Conservation (phyloP, 2,797 vertebrate species). For the Rachycentron canadum region DNA sequence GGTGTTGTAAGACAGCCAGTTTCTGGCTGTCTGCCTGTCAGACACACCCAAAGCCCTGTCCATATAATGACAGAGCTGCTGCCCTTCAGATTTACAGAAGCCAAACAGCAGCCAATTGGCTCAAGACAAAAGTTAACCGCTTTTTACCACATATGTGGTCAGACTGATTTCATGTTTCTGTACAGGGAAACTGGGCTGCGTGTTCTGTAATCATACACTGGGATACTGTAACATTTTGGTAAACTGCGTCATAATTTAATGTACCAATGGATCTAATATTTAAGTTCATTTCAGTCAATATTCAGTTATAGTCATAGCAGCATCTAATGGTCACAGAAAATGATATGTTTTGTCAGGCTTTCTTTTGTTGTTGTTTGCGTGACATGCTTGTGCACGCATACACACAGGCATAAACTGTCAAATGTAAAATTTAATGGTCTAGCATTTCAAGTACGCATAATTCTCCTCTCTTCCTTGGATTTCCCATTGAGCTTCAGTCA, state of each 20-base stretch:
- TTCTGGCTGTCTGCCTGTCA: constrained; percentile 62
- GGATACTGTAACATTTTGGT: constrained; percentile 50
- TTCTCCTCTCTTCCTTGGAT: not conserved
- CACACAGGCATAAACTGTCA: not conserved
- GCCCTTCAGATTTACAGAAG: constrained; percentile 54
- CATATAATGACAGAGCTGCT: constrained; percentile 74
- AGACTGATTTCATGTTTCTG: constrained; percentile 62
- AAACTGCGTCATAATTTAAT: constrained; percentile 21
- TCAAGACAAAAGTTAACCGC: constrained; percentile 16
- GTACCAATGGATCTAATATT: too few species aligned
- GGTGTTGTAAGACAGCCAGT: too few species aligned
- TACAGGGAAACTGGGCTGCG: constrained; percentile 47
- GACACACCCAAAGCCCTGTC: constrained; percentile 77
- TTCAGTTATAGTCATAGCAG: too few species aligned
- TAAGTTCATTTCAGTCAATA: not conserved
- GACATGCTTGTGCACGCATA: not conserved
- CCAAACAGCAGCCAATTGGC: constrained; percentile 49
- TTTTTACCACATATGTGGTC: constrained; percentile 43
- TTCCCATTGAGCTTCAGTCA: not conserved
- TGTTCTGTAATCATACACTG: constrained; percentile 66
- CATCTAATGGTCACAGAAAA: too few species aligned
- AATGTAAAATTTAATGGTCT: not conserved
- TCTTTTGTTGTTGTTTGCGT: too few species aligned
- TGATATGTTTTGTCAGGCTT: not conserved
- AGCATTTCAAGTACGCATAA: constrained; percentile 6